Percentiles rank a stretch among this genome's conserved stretches.
Conservation (phyloP, 2,888 invertebrate species). For the Ennomos fuscantarius region DNA sequence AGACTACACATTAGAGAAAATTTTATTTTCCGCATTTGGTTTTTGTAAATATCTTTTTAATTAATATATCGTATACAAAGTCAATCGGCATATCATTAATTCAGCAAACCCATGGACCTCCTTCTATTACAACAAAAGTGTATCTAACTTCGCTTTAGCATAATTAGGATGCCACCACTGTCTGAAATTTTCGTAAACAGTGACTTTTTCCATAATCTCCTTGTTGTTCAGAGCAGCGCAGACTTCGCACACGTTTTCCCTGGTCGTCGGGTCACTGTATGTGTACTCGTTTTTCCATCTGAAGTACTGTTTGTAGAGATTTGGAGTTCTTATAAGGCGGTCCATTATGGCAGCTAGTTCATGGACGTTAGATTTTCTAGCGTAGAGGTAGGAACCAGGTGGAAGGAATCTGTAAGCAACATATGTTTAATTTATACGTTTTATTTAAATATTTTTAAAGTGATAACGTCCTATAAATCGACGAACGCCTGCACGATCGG, state of each 20-base stretch:
- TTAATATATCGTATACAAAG: no score
- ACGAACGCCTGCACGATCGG: no score
- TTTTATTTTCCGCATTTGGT: no score
- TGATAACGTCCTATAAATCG: no score
- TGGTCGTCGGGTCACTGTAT: slow-evolving; percentile 48
- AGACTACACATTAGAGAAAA: no score
- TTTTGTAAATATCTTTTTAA: no score
- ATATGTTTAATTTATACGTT: no score
- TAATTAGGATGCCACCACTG: slow-evolving; percentile 66
- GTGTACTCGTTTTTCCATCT: slow-evolving; percentile 61
- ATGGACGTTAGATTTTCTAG: slow-evolving; percentile 40
- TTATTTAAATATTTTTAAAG: no score
- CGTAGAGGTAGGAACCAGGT: slow-evolving; percentile 69
- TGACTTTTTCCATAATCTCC: slow-evolving; percentile 39
- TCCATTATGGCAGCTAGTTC: slow-evolving; percentile 58
- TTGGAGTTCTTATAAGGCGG: slow-evolving; percentile 50
- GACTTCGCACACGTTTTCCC: slow-evolving; percentile 61
- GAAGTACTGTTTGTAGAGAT: slow-evolving; percentile 58
- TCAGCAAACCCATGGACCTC: no score
- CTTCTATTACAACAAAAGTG: no score
- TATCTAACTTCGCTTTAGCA: no score
- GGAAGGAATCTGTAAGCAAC: slow-evolving; percentile 69
- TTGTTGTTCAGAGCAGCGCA: slow-evolving; percentile 63
- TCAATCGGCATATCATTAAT: no score
- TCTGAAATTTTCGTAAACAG: slow-evolving; percentile 58